These are phyloP conservation scores for Capricornis sumatraensis DNA, from an alignment of 2,113 vertebrate species.

Conservation along the genomic window DNA sequence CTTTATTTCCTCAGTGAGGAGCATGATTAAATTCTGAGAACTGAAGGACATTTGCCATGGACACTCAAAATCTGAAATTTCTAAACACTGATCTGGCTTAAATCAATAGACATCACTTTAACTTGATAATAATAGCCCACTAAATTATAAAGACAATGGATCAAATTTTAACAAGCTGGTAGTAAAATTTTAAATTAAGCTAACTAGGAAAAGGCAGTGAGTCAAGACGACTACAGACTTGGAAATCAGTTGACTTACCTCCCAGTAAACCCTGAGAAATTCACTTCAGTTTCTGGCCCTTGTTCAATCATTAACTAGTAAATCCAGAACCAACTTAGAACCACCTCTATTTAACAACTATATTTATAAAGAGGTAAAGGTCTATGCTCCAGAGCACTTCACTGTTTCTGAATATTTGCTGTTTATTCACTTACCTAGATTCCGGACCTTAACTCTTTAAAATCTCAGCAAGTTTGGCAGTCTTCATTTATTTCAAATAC, in stretches of 20 bases:
- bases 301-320: neutral
- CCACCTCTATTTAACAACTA: neutral
- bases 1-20: neutral
- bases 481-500: neutral
- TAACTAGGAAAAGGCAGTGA: neutral
- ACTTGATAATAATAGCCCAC: neutral
- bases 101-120: neutral
- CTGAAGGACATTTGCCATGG: neutral
- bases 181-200: conserved; percentile 19
- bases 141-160: neutral
- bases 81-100: neutral
- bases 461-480: neutral
- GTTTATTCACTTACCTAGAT: neutral
- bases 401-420: neutral
- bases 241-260: neutral
- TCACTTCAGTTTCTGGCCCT: neutral
- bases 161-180: neutral
- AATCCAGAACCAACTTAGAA: neutral
- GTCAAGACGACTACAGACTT: neutral
- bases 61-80: neutral
- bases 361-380: neutral
- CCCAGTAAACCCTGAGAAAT: neutral
- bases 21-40: neutral
- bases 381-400: neutral
- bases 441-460: neutral